Conservation (phyloP, 2,888 invertebrate genomes). For the Odontothrips loti region DNA sequence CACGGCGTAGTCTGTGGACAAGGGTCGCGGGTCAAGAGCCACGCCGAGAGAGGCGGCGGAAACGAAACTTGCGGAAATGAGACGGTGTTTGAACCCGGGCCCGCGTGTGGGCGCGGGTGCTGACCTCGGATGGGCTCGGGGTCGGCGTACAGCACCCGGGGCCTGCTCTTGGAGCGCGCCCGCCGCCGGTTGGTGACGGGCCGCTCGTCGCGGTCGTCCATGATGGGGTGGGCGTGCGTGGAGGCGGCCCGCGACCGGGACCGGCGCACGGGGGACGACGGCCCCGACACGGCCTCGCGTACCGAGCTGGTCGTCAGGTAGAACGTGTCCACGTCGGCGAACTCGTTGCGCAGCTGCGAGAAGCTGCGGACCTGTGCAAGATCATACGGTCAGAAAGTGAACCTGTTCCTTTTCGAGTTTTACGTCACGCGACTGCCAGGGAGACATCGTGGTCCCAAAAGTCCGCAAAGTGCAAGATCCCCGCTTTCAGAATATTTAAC, state of each 20-base stretch:
- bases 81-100: too few relatives aligned
- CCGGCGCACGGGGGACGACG: constrained; percentile 60
- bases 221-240: constrained; percentile 32
- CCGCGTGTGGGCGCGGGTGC: too few relatives aligned
- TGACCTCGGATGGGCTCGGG: constrained; percentile 61
- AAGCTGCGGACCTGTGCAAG: constrained; percentile 78
- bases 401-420: neutral
- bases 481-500: too few relatives aligned
- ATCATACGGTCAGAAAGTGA: constrained; percentile 31
- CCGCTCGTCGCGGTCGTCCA: constrained; percentile 28
- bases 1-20: constrained; percentile 67
- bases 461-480: too few relatives aligned
- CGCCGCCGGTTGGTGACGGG: constrained; percentile 51
- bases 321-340: constrained; percentile 86
- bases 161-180: constrained; percentile 79
- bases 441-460: too few relatives aligned
- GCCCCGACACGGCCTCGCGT: constrained; percentile 43
- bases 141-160: constrained; percentile 78
- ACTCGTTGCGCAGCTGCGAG: constrained; percentile 87
- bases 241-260: constrained; percentile 59
- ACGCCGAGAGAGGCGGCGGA: neutral
- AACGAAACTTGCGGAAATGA: neutral
- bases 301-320: constrained; percentile 59
- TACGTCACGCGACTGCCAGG: too few relatives aligned
- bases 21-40: neutral